Conservation (phyloP, 2,797 vertebrate species). For the Microcaecilia unicolor region DNA sequence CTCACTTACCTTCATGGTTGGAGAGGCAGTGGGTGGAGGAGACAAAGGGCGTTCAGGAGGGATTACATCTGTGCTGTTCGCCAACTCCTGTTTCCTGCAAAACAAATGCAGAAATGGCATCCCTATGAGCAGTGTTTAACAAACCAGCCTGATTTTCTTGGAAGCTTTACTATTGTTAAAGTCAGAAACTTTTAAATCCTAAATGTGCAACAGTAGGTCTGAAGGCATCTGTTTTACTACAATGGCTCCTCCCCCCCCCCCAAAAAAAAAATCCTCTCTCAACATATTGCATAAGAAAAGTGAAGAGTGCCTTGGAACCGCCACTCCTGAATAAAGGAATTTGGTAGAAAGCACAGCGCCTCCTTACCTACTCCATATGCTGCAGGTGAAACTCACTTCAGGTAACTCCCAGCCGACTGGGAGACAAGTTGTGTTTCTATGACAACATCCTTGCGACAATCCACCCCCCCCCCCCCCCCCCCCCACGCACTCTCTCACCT, state of each 20-base stretch:
- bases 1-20: slow-evolving; percentile 84
- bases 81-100: slow-evolving; percentile 87
- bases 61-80: slow-evolving; percentile 71
- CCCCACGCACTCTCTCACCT: too few species aligned
- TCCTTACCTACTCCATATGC: background rate
- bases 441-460: slow-evolving; percentile 25
- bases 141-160: too few species aligned
- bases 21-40: slow-evolving; percentile 81
- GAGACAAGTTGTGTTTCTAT: slow-evolving; percentile 24
- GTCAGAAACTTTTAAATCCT: too few species aligned
- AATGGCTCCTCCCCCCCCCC: too few species aligned
- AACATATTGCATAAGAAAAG: too few species aligned
- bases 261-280: too few species aligned
- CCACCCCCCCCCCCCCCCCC: slow-evolving; percentile 3
- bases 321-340: too few species aligned
- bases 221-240: too few species aligned
- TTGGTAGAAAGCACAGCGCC: too few species aligned
- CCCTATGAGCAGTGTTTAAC: background rate
- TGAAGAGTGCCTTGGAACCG: too few species aligned
- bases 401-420: slow-evolving; percentile 8
- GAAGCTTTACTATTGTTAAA: too few species aligned
- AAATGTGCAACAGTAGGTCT: too few species aligned
- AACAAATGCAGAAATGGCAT: slow-evolving; percentile 22
- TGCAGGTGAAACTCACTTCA: slow-evolving; percentile 25
- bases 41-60: slow-evolving; percentile 81